phyloP scores from a whole-genome alignment of 1,140 invertebrate genomes.

The Sesamia nonagrioides region DNA sequence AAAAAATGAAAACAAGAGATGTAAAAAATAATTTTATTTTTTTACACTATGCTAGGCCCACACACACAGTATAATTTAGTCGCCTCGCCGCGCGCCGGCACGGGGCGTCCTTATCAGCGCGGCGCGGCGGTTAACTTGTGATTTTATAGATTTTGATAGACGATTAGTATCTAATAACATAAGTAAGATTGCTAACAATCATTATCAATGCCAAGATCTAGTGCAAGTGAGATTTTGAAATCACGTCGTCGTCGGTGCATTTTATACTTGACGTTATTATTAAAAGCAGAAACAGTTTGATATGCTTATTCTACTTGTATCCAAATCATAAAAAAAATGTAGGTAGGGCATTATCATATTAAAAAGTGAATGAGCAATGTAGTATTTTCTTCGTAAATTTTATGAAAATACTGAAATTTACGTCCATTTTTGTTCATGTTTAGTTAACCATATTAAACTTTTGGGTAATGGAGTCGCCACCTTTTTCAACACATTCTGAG shows the following conservation, averaged over 20 bases:
- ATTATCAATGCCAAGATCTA: too few species aligned
- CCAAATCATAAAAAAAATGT: neutral
- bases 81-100: too few species aligned
- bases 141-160: too few species aligned
- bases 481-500: conserved; percentile 89
- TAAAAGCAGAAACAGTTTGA: neutral
- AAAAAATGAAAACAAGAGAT: too few species aligned
- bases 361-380: conserved; percentile 26
- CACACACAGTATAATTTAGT: too few species aligned
- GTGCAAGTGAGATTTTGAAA: too few species aligned
- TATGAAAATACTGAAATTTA: conserved; percentile 65
- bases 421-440: conserved; percentile 68
- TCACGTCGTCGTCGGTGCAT: neutral
- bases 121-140: too few species aligned
- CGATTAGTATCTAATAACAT: too few species aligned
- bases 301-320: neutral
- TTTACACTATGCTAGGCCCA: too few species aligned
- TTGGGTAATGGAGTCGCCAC: conserved; percentile 88
- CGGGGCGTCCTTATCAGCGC: too few species aligned
- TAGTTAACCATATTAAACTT: conserved; percentile 62
- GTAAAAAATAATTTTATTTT: too few species aligned
- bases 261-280: neutral
- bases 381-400: conserved; percentile 68
- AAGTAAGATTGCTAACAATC: too few species aligned
- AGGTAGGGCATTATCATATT: conserved; percentile 6